A percentile compares a stretch with the other conserved stretches of the same genome.
Evolutionary conservation across 1,140 invertebrate genomes (phyloP).

Genomic region (Caenorhabditis brenneri): DNA sequence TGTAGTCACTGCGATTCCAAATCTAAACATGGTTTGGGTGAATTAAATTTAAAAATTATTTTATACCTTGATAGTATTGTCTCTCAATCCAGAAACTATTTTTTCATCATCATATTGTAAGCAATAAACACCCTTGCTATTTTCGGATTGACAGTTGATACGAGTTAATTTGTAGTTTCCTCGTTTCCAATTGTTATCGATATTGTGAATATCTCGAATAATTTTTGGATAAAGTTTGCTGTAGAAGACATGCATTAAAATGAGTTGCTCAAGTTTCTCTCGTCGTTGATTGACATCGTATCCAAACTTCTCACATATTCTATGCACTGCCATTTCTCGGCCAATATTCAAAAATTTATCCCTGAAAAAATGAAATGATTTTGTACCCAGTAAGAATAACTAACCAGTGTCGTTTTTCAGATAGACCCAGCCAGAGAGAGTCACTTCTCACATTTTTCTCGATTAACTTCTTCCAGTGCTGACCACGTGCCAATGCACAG

Average conservation of each 20-base stretch:
- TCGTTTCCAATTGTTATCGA: conserved; percentile 97
- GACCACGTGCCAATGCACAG: conserved; percentile 93
- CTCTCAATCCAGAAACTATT: conserved; percentile 96
- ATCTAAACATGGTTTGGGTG: conserved; percentile 52
- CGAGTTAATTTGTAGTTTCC: conserved; percentile 92
- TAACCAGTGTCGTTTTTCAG: conserved; percentile 91
- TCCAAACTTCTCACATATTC: conserved; percentile 55
- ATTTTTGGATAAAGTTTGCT: conserved; percentile 95
- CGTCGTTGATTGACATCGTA: background rate
- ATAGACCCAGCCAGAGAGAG: conserved; percentile 91
- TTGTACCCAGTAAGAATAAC: conserved; percentile 62
- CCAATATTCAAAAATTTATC: conserved; percentile 58
- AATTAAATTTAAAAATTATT: background rate
- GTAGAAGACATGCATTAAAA: conserved; percentile 74
- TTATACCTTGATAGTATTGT: conserved; percentile 93
- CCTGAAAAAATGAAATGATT: conserved; percentile 25
- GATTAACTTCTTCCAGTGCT: conserved; percentile 95
- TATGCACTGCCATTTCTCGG: conserved; percentile 55
- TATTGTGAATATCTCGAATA: conserved; percentile 84
- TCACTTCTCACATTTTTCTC: conserved; percentile 92
- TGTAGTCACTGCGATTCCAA: conserved; percentile 88
- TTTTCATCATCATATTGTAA: conserved; percentile 97
- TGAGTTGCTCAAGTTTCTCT: conserved; percentile 49
- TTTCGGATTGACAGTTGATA: conserved; percentile 97
- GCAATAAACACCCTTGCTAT: conserved; percentile 69